These are phyloP conservation scores for Lagenorhynchus albirostris DNA, from an alignment of 2,113 vertebrate genomes.

Conservation along the genomic window DNA sequence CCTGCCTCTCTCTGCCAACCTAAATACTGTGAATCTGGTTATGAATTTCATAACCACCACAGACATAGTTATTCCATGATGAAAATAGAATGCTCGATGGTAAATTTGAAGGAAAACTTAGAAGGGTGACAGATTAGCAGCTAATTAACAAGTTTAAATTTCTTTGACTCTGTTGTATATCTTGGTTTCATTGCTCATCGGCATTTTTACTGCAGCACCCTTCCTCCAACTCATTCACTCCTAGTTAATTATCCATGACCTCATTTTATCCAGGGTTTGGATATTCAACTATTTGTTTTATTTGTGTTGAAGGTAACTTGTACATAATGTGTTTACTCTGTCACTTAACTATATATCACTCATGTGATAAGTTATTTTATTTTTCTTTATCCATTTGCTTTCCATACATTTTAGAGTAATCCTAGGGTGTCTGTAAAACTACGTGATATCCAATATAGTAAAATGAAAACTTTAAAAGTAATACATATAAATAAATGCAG, in stretches of 20 bases:
- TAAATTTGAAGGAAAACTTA: conserved; percentile 30
- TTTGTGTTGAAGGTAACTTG: conserved; percentile 11
- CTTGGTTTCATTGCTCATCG: conserved; percentile 26
- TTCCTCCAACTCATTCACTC: conserved; percentile 58
- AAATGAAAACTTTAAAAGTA: not conserved
- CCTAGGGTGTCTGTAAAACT: conserved; percentile 61
- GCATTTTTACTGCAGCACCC: not conserved
- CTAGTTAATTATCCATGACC: not conserved
- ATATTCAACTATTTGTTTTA: conserved; percentile 12
- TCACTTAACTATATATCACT: not conserved
- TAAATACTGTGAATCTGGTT: conserved; percentile 26
- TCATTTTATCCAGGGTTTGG: not conserved
- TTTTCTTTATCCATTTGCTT: conserved; percentile 48
- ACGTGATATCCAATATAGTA: not conserved
- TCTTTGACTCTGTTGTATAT: not conserved
- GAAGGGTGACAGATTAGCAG: conserved; percentile 27
- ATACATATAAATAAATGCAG: not conserved
- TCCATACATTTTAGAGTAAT: conserved; percentile 37
- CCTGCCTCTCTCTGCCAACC: conserved; percentile 22
- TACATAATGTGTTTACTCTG: conserved; percentile 28
- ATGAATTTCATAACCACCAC: conserved; percentile 8
- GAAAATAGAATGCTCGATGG: not conserved
- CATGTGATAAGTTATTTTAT: conserved; percentile 10
- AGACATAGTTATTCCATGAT: not conserved
- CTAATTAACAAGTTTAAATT: conserved; percentile 35